Evolutionary conservation across 2,113 vertebrate species (phyloP), one percentile per base, ranked within the genome.

Genomic region (Pleuronectes platessa): DNA sequence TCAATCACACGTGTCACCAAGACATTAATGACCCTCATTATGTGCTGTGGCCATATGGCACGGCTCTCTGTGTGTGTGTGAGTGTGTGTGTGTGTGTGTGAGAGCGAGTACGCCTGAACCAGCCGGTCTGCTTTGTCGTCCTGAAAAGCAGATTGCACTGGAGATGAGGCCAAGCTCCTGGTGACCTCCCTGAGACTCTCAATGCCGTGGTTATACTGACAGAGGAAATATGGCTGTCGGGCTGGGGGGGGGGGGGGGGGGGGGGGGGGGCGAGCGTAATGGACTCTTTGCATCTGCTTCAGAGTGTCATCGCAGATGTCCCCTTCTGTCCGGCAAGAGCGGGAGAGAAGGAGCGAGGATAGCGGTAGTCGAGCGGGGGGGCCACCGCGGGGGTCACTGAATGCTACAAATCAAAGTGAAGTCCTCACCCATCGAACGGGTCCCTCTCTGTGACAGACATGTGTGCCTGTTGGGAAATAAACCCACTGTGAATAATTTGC

Each of bases 11-110:
- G 49, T 68, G 55, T 53, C 72, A 42, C 26, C 55, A 60, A 62
- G 74, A 71, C 81, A 83, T 76, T 81, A 89, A 90, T 86, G 88
- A 85, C 91, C 88, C 88, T 92, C 86, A 90, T 93, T 92, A 92
- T 74, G 72, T 70, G 27, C 37, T 18, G 3, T 1, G 27, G 56
- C 87, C 83, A 86, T 90, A 89, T 91, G 92, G 83, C 79, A 2
- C 1, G 0, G 5, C 9, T 15, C 24, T 77, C 4, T 58, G 23
- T 42, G 60, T 20, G 40, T 20, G 24, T 40, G 63, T 20, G 40
- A n/a, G 31, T 40, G 64, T n/a, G 42, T 23, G 23, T 42, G 64
- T n/a, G 42, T 23, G 31, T 31, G 64, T 17, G 42, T n/a, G 31
- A 49, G 47, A 42, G 31, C 42, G 42, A 56, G 65, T 62, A 31